Evolutionary conservation across 2,113 vertebrate species (phyloP).

Genomic region (Ochotona curzoniae): DNA sequence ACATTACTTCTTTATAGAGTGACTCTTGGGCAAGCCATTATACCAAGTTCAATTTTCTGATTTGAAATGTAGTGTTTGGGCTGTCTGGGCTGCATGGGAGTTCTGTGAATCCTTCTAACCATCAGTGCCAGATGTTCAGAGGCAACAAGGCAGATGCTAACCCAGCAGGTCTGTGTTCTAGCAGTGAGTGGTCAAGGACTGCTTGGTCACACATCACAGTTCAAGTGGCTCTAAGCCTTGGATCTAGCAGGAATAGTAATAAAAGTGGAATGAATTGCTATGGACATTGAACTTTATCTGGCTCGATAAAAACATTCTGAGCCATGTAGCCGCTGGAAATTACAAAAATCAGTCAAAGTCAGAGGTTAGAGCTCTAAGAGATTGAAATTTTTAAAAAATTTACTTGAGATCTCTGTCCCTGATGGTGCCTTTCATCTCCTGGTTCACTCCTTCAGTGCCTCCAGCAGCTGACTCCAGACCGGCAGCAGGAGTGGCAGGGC

Average conservation of each 20-base stretch:
- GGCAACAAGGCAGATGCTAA: rapidly evolving
- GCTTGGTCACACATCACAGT: not conserved
- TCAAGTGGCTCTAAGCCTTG: not conserved
- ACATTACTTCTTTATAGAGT: not conserved
- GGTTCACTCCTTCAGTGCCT: no score
- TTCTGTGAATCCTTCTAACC: not conserved
- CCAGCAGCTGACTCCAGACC: no score
- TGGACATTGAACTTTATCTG: not conserved
- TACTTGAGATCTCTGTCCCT: no score
- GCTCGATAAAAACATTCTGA: not conserved
- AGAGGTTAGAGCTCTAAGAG: no score
- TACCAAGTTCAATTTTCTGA: not conserved
- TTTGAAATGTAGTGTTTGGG: not conserved
- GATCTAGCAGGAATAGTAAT: no score
- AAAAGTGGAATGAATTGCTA: not conserved
- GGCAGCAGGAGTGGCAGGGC: no score
- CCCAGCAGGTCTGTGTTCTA: rapidly evolving
- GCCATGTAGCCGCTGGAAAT: not conserved
- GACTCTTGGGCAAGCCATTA: not conserved
- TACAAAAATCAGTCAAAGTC: not conserved
- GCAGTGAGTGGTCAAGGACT: not conserved
- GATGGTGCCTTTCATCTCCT: no score
- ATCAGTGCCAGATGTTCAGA: not conserved
- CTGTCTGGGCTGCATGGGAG: not conserved
- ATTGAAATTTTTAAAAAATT: no score